Evolutionary conservation across 2,888 invertebrate genomes (phyloP).

Genomic region (Ormyrus pomaceus): DNA sequence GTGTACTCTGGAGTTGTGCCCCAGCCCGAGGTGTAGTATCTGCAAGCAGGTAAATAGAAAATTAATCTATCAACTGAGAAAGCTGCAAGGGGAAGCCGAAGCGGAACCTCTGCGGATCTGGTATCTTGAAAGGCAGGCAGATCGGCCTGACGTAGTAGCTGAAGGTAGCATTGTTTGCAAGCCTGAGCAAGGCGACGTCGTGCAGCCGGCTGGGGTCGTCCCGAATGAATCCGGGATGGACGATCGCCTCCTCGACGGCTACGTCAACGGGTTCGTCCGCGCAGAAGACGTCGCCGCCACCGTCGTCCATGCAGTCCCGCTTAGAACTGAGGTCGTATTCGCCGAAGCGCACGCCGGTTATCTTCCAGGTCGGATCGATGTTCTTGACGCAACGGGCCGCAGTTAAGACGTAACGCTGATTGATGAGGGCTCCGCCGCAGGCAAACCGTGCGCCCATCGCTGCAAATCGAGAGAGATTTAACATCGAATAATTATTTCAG

Average conservation of each 20-base stretch:
- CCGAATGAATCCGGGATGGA: conserved; percentile 77
- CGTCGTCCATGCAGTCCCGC: conserved; percentile 79
- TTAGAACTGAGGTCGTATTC: conserved; percentile 81
- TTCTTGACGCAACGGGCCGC: conserved; percentile 86
- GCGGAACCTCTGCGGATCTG: conserved; percentile 69
- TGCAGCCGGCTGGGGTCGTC: conserved; percentile 77
- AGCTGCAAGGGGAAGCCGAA: not conserved
- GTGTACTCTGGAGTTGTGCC: conserved; percentile 79
- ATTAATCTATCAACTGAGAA: not conserved
- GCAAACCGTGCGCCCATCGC: not conserved
- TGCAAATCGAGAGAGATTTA: not conserved
- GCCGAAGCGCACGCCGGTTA: conserved; percentile 81
- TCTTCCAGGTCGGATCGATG: conserved; percentile 81
- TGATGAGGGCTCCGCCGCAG: conserved; percentile 86
- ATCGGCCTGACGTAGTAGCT: conserved; percentile 80
- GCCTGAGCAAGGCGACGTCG: conserved; percentile 85
- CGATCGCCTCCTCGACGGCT: conserved; percentile 79
- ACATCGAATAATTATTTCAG: too few relatives aligned
- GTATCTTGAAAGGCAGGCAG: conserved; percentile 77
- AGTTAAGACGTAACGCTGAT: conserved; percentile 82
- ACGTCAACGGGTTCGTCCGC: conserved; percentile 80
- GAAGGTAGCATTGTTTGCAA: conserved; percentile 77
- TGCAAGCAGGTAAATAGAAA: conserved; percentile 64
- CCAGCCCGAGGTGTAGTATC: conserved; percentile 81
- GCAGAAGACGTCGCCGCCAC: conserved; percentile 73